Percentiles rank a stretch among this genome's conserved stretches.
phyloP scores from a whole-genome alignment of 2,888 invertebrate species.

The Octonoba sinensis region DNA sequence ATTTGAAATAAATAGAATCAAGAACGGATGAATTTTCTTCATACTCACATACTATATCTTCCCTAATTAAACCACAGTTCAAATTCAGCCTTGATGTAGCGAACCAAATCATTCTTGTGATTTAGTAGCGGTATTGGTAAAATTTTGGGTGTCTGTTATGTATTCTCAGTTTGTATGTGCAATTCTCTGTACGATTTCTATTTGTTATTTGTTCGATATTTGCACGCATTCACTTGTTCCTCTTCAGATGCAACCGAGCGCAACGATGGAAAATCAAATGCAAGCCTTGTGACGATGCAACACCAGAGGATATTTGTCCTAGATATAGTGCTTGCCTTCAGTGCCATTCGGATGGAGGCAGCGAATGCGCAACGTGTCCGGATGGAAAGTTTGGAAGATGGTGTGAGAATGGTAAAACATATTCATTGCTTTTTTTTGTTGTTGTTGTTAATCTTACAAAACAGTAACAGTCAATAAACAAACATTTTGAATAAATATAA shows the following conservation, averaged over 20 bases:
- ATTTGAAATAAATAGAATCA: no score
- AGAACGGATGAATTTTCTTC: no score
- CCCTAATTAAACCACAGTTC: no score
- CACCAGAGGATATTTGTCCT: constrained; percentile 51
- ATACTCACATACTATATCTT: no score
- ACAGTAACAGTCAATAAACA: not conserved
- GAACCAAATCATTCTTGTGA: no score
- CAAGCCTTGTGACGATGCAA: constrained; percentile 62
- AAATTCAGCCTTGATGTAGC: no score
- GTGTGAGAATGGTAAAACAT: constrained; percentile 64
- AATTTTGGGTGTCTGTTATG: not conserved
- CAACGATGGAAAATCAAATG: constrained; percentile 57
- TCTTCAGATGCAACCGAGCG: constrained; percentile 62
- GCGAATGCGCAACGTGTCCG: constrained; percentile 61
- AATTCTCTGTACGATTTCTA: no score
- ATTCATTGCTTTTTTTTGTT: not conserved
- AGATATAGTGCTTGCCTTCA: constrained; percentile 48
- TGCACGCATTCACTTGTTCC: not conserved
- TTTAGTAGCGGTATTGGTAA: not conserved
- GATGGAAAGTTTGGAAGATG: constrained; percentile 61
- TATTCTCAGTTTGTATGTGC: no score
- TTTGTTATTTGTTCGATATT: no score
- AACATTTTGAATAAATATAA: no score
- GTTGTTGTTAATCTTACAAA: no score
- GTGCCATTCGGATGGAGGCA: constrained; percentile 40